Evolutionary conservation across 2,797 vertebrate species (phyloP), one percentile per base, ranked within the genome.

Genomic region (Enteromius fasciolatus): DNA sequence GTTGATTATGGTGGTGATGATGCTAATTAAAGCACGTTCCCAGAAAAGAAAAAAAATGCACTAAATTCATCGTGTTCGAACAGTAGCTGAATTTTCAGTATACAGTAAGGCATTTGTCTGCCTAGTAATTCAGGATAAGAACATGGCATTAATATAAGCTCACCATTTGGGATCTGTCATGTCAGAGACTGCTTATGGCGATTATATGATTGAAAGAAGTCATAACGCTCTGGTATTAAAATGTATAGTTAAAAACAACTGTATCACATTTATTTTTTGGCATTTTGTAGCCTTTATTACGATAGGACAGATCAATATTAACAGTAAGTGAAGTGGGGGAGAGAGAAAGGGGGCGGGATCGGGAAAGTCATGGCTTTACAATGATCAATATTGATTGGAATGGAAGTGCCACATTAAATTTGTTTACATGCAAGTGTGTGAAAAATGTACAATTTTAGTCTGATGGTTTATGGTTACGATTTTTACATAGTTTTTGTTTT

Each of bases 11-110:
- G 31, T 63, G 52, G 52, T 83, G 85, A 85, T 72, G 83, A 82
- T 88, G 86, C 82, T 87, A 88, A 89, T 90, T 88, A 86, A 83
- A 79, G 84, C 78, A 39, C 48, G 81, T 83, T 68, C 85, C 81
- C 82, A 82, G 25, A 67, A 78, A 84, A 57, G 33, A n/a, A n/a
- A 33, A 84, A 73, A 18, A 83, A 88, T 68, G 54, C 85, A 82
- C 73, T 44, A 66, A 76, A 85, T 84, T 87, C 1, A 20, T 50
- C 17, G 31, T 20, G 46, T 73, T 50, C 33, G 18, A 73, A 52
- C 70, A 73, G 48, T 31, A 52, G 48, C 12, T 72, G 67, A 69
- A 69, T 69, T 69, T 23, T 25, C 44, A 25, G 25, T 73, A 11
- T 50, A 8, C 18, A 20, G 48, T 17, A 31, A 33, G 18, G 28